Percentiles rank a stretch among this genome's conserved stretches.
Conservation (phyloP, 2,888 invertebrate species). For the Lasius fuliginosus region DNA sequence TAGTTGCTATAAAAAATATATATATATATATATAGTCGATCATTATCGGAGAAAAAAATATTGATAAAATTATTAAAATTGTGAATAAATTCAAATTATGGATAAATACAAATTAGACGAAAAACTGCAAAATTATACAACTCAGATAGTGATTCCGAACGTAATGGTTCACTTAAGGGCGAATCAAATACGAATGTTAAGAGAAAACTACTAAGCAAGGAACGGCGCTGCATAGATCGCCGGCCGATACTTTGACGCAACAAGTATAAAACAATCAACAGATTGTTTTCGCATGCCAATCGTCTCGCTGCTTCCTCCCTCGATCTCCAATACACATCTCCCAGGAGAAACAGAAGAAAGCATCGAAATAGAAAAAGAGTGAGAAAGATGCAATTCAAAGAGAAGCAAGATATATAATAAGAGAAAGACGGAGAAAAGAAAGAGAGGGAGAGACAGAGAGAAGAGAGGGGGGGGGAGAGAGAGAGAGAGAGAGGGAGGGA, state of each 20-base stretch:
- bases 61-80: constrained; percentile 5
- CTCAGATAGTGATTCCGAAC: background rate
- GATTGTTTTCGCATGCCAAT: constrained; percentile 83
- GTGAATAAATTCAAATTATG: background rate
- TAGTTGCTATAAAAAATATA: background rate
- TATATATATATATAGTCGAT: background rate
- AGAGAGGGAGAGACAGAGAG: constrained; percentile 40
- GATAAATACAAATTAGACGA: background rate
- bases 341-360: background rate
- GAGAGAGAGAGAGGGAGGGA: constrained; percentile 42
- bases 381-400: constrained; percentile 27
- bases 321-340: constrained; percentile 22
- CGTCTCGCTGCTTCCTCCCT: constrained; percentile 67
- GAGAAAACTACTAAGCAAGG: constrained; percentile 12
- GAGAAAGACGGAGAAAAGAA: constrained; percentile 46
- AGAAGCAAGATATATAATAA: constrained; percentile 44
- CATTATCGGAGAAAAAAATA: background rate
- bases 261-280: constrained; percentile 84
- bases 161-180: background rate
- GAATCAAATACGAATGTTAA: constrained; percentile 1
- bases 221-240: constrained; percentile 39
- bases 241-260: constrained; percentile 63
- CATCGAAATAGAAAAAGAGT: background rate
- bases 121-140: background rate
- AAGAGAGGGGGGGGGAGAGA: constrained; percentile 40